Conservation (phyloP, 2,888 invertebrate genomes). For the Agonopterix alstromeriana region DNA sequence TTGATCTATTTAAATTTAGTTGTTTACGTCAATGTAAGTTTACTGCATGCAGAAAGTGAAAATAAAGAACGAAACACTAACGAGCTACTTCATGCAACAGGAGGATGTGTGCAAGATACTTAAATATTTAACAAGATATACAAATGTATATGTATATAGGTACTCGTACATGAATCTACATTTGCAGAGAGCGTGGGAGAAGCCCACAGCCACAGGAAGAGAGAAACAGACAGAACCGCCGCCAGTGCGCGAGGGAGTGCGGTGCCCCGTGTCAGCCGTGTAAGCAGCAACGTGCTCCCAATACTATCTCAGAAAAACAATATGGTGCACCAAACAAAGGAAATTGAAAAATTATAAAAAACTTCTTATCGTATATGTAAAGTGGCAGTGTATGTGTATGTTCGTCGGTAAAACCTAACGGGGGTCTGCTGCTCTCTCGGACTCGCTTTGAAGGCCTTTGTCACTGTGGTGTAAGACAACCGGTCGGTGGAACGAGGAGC, state of each 20-base stretch:
- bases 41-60: slow-evolving; percentile 24
- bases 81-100: slow-evolving; percentile 18
- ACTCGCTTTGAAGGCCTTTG: slow-evolving; percentile 76
- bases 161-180: slow-evolving; percentile 38
- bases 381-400: slow-evolving; percentile 71
- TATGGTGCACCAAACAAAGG: slow-evolving; percentile 52
- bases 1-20: background rate
- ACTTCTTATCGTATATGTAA: slow-evolving; percentile 57
- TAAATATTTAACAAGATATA: background rate
- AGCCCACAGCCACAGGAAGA: slow-evolving; percentile 77
- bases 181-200: slow-evolving; percentile 63
- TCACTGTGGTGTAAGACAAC: slow-evolving; percentile 68
- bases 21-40: background rate
- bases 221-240: slow-evolving; percentile 77
- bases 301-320: slow-evolving; percentile 45
- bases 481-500: slow-evolving; percentile 47
- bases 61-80: slow-evolving; percentile 15
- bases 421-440: slow-evolving; percentile 78
- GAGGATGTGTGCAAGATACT: slow-evolving; percentile 6
- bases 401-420: slow-evolving; percentile 53
- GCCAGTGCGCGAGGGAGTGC: slow-evolving; percentile 60
- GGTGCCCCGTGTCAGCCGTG: slow-evolving; percentile 48
- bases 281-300: slow-evolving; percentile 65
- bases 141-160: background rate
- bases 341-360: slow-evolving; percentile 30